These are phyloP conservation scores for Encarsia formosa DNA, from an alignment of 2,888 invertebrate species.

Conservation along the genomic window DNA sequence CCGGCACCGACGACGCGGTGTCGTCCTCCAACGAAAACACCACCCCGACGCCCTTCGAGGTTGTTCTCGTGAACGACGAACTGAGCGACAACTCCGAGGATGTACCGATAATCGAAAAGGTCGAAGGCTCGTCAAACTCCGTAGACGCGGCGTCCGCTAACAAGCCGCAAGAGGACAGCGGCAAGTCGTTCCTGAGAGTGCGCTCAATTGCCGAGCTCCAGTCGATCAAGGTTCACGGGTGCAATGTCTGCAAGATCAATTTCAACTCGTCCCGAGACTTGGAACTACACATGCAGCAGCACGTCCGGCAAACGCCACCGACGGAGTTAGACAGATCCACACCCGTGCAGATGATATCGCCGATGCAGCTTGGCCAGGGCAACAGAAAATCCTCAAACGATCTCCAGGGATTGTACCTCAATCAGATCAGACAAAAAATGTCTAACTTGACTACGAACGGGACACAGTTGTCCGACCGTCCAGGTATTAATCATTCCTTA, in stretches of 20 bases:
- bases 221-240: slow-evolving; percentile 12
- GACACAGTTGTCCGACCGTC: background rate
- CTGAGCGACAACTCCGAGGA: slow-evolving; percentile 15
- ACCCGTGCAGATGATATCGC: slow-evolving; percentile 21
- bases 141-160: background rate
- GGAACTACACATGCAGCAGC: slow-evolving; percentile 8
- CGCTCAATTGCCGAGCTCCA: slow-evolving; percentile 28
- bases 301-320: background rate
- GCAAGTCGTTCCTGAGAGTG: slow-evolving; percentile 30
- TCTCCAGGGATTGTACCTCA: no score
- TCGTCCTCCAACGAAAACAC: background rate
- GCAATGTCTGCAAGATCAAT: slow-evolving; percentile 15
- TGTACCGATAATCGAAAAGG: background rate
- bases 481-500: background rate
- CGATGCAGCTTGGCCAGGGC: slow-evolving; percentile 14
- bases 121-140: background rate
- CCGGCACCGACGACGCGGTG: background rate
- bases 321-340: background rate
- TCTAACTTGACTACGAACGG: background rate
- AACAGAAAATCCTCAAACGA: background rate
- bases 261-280: slow-evolving; percentile 17
- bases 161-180: background rate
- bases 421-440: slow-evolving; percentile 11
- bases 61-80: slow-evolving; percentile 25
- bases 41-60: slow-evolving; percentile 20